phyloP scores from a whole-genome alignment of 2,888 invertebrate genomes.

The Digitonthophagus gazella region DNA sequence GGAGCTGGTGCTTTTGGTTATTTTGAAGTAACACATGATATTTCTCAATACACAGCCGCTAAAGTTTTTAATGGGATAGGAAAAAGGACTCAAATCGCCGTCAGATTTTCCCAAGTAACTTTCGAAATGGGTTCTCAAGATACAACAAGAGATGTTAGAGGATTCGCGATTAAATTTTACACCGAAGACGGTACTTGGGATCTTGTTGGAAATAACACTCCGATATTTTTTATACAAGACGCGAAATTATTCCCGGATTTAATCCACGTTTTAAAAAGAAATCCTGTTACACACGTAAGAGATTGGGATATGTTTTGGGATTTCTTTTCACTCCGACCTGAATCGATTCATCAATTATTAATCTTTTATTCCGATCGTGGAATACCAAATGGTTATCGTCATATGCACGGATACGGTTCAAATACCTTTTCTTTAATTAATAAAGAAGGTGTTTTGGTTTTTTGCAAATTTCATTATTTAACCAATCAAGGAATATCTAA shows the following conservation, averaged over 20 bases:
- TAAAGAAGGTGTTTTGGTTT: constrained; percentile 64
- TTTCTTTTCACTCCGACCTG: constrained; percentile 83
- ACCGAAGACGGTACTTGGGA: constrained; percentile 93
- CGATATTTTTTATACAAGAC: constrained; percentile 90
- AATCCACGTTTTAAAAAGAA: constrained; percentile 94
- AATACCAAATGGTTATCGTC: constrained; percentile 81
- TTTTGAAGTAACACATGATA: constrained; percentile 86
- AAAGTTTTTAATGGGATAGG: constrained; percentile 74
- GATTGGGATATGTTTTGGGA: constrained; percentile 97
- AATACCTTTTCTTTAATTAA: constrained; percentile 92
- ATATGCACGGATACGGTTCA: constrained; percentile 83
- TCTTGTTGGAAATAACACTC: constrained; percentile 89
- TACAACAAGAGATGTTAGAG: constrained; percentile 85
- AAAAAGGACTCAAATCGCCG: constrained; percentile 76
- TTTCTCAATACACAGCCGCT: constrained; percentile 75
- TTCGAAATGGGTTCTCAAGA: constrained; percentile 91
- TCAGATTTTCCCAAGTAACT: constrained; percentile 79
- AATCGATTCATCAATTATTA: constrained; percentile 80
- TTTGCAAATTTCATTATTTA: constrained; percentile 92
- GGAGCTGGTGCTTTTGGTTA: constrained; percentile 87
- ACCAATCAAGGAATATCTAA: constrained; percentile 89
- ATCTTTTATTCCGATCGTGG: constrained; percentile 91
- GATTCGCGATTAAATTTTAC: constrained; percentile 92
- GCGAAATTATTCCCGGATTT: constrained; percentile 89
- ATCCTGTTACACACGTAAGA: constrained; percentile 87